phyloP scores from a whole-genome alignment of 1,140 invertebrate genomes.

The Chrysopa pallens region DNA sequence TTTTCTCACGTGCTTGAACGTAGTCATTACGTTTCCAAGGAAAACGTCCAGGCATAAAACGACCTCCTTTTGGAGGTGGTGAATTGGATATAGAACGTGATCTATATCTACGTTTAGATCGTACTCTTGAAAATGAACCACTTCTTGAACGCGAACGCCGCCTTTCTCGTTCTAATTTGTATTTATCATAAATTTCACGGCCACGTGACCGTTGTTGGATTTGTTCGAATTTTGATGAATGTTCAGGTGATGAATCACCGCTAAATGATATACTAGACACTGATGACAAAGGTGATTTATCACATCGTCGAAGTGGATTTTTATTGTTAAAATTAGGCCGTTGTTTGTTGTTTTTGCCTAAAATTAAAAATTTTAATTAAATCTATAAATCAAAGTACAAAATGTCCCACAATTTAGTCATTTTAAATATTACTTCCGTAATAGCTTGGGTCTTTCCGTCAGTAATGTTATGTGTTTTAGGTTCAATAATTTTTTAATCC shows the following conservation, averaged over 20 bases:
- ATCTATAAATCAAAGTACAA: no score
- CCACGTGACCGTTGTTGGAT: neutral
- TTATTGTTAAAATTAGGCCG: neutral
- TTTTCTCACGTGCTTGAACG: conserved; percentile 1
- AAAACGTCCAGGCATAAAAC: conserved; percentile 2
- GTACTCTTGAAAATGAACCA: neutral
- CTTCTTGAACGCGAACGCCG: neutral
- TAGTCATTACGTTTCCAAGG: conserved; percentile 14
- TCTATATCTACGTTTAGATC: neutral
- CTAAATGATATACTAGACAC: conserved; percentile 27
- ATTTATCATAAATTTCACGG: no score
- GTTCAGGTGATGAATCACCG: conserved; percentile 21
- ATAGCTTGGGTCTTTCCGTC: no score
- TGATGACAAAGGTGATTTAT: conserved; percentile 17
- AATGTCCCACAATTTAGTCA: no score
- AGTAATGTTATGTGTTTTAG: no score
- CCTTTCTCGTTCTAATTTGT: neutral
- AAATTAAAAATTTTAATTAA: no score
- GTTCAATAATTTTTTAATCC: no score
- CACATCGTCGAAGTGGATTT: neutral
- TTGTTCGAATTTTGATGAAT: conserved; percentile 13
- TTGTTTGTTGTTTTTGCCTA: no score
- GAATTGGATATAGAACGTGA: conserved; percentile 1
- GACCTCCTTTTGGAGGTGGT: neutral
- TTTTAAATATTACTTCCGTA: no score